Conservation (phyloP, 2,888 invertebrate species). For the Alsophila aescularia region DNA sequence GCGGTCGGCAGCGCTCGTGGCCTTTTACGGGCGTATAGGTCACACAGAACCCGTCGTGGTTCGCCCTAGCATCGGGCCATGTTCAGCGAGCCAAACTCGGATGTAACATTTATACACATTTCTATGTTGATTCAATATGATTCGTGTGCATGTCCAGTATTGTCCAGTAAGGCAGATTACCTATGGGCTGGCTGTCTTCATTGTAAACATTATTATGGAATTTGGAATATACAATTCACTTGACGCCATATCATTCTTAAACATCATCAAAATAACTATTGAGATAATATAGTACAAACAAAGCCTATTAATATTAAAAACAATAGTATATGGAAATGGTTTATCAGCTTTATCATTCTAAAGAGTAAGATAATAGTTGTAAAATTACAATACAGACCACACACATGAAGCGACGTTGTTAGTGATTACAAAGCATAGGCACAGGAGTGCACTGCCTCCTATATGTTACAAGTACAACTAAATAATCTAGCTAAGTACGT, state of each 20-base stretch:
- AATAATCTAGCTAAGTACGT: neutral
- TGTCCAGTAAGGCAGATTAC: no score
- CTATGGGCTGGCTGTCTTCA: neutral
- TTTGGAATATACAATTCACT: neutral
- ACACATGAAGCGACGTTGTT: no score
- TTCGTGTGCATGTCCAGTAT: neutral
- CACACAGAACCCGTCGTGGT: constrained; percentile 51
- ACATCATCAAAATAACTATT: neutral
- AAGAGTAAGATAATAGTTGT: no score
- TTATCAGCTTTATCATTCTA: no score
- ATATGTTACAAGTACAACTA: no score
- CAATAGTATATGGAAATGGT: no score
- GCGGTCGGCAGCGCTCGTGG: constrained; percentile 61
- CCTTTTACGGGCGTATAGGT: constrained; percentile 72
- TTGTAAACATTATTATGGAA: constrained; percentile 16
- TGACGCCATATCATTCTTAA: neutral
- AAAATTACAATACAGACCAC: no score
- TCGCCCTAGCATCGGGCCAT: constrained; percentile 56
- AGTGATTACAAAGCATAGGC: no score
- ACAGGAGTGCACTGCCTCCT: no score
- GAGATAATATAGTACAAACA: neutral
- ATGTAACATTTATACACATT: constrained; percentile 42
- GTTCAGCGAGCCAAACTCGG: constrained; percentile 49
- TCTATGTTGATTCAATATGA: constrained; percentile 32
- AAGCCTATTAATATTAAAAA: no score